Conservation (phyloP, 2,888 invertebrate species). For the Melanostoma scalare region DNA sequence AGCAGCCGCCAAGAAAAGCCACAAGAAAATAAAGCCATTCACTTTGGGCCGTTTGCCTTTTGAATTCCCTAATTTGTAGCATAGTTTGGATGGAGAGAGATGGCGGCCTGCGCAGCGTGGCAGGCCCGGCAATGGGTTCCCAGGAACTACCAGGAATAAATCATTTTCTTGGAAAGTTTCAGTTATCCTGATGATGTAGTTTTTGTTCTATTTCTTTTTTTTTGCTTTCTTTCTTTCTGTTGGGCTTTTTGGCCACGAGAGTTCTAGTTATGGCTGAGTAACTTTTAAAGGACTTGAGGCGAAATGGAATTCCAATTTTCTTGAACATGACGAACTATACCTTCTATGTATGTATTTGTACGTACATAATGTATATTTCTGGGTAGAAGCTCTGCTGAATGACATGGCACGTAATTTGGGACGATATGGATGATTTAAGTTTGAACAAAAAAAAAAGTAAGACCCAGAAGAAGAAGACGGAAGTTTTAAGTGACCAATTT, state of each 20-base stretch:
- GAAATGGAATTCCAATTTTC: constrained; percentile 26
- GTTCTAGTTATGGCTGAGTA: constrained; percentile 38
- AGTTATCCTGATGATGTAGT: constrained; percentile 32
- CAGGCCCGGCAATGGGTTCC: background rate
- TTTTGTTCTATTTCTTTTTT: background rate
- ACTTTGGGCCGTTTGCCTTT: constrained; percentile 32
- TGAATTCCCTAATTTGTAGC: constrained; percentile 48
- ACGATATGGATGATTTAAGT: constrained; percentile 42
- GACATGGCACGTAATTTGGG: constrained; percentile 61
- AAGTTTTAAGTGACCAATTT: constrained; percentile 55
- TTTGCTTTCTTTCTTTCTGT: background rate
- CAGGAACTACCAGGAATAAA: constrained; percentile 21
- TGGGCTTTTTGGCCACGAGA: constrained; percentile 10
- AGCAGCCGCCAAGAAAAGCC: background rate
- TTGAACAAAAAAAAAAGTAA: constrained; percentile 22
- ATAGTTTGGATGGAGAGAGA: constrained; percentile 1
- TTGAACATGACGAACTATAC: background rate
- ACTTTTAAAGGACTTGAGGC: constrained; percentile 38
- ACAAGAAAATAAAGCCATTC: constrained; percentile 34
- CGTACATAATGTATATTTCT: background rate
- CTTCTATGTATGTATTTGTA: background rate
- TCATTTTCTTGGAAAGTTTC: constrained; percentile 15
- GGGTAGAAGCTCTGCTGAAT: constrained; percentile 1
- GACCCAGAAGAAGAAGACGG: background rate
- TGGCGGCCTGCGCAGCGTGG: background rate